A percentile compares a stretch with the other conserved stretches of the same genome.
phyloP scores from a whole-genome alignment of 2,888 invertebrate species.

The Cosmia trapezina region DNA sequence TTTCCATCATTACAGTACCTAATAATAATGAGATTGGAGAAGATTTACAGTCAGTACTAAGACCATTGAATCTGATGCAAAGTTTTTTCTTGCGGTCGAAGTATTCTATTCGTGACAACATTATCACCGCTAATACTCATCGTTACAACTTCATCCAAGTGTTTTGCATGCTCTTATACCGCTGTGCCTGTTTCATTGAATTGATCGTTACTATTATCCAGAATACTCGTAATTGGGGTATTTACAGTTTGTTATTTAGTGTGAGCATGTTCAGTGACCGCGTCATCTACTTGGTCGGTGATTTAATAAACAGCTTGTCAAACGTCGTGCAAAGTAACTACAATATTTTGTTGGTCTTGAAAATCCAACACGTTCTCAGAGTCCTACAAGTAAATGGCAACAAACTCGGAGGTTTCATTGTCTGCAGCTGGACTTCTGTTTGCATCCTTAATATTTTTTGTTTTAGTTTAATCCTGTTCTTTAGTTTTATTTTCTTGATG shows the following conservation, averaged over 20 bases:
- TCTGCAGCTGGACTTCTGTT: not conserved
- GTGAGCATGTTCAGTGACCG: not conserved
- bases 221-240: not conserved
- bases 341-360: not conserved
- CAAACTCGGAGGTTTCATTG: not conserved
- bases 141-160: not conserved
- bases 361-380: conserved; percentile 12
- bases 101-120: conserved; percentile 19
- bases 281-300: not conserved
- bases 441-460: not conserved
- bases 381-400: conserved; percentile 1
- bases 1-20: not conserved
- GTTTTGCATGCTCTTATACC: not conserved
- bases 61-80: conserved; percentile 34
- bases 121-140: conserved; percentile 17
- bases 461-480: not conserved
- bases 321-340: not conserved
- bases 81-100: conserved; percentile 26
- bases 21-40: conserved; percentile 7
- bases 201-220: not conserved
- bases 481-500: not conserved
- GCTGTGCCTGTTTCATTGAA: not conserved
- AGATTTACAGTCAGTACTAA: conserved; percentile 26
- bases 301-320: not conserved
- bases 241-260: not conserved